Base-by-base conservation (phyloP, 2,888 invertebrate species). In the Troilus luridus region DNA sequence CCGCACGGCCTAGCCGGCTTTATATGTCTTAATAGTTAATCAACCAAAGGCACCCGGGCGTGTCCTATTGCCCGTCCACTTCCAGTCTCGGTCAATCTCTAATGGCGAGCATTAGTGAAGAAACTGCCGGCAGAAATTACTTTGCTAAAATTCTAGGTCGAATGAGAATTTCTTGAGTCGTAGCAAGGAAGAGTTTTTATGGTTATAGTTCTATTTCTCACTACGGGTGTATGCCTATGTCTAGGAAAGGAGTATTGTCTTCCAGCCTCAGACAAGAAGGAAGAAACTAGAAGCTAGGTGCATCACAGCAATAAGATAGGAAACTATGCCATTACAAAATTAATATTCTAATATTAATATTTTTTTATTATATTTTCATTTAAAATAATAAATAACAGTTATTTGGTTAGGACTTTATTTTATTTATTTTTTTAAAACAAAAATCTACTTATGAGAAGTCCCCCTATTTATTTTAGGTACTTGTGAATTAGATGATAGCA, bases 11-110 rank as follows among this genome's bases (percentile, higher is more conserved):
- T 81, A n/a, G 54, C 54, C n/a, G 85, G 85, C 85, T 85, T 85
- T 85, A 81, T 56, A 85, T 85, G 85, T 54, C 85, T 58, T 85
- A 56, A 85, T 85, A 85, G 85, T 85, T 85, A 85, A 85, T 85
- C 56, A 85, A 56, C n/a, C 56, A 11, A 54, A 58, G 58, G 85
- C 54, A 56, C 12, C 85, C 54, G 85, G 56, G 56, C 85, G 85
- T 85, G 21, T n/a, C 54, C 54, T 85, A 85, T n/a, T n/a, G 41
- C 54, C 56, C 56, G n/a, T 58, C 85, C 85, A 77, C 14, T 56
- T n/a, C 56, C n/a, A 54, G 81, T 54, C 54, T 19, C 54, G 21
- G 24, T 9, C 77, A 54, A 21, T 27, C 67, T 24, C 72, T 77
- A 77, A 77, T 77, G 72, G 72, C 7, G 41, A 19, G 24, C 41